Percentiles rank a stretch among this genome's conserved stretches.
These are phyloP conservation scores for Heliconius erato DNA, from an alignment of 2,888 invertebrate species.

Conservation along the genomic window DNA sequence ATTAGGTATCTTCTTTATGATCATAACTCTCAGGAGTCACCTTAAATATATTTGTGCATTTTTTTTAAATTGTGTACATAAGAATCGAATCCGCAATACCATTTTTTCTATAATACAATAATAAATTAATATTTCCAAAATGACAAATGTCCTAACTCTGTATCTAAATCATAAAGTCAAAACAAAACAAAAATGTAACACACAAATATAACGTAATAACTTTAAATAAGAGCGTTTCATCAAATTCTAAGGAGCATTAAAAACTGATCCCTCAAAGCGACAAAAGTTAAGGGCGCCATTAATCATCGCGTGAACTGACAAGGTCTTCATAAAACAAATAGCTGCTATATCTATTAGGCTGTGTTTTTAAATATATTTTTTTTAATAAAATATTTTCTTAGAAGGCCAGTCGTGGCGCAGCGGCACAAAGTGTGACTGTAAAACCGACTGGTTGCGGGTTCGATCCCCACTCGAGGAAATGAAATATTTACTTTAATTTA, in stretches of 20 bases:
- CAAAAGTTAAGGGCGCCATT: constrained; percentile 53
- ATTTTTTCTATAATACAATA: neutral
- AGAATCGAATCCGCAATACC: no score
- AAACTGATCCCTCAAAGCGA: constrained; percentile 52
- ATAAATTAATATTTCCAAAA: neutral
- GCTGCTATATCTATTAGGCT: constrained; percentile 46
- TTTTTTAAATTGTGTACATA: no score
- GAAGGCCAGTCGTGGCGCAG: no score
- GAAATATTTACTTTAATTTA: no score
- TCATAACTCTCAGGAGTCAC: no score
- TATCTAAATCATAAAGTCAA: constrained; percentile 2
- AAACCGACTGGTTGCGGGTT: no score
- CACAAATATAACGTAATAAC: constrained; percentile 42
- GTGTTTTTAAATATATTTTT: constrained; percentile 2
- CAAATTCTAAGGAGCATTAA: constrained; percentile 54
- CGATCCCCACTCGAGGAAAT: no score
- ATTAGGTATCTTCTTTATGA: no score
- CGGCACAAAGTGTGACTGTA: no score
- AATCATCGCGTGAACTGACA: constrained; percentile 52
- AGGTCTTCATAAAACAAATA: constrained; percentile 53
- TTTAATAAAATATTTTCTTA: neutral
- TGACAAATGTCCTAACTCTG: neutral
- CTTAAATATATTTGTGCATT: no score
- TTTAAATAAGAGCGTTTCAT: constrained; percentile 50
- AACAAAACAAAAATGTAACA: constrained; percentile 30